Evolutionary conservation across 2,113 vertebrate species (phyloP), one percentile per base, ranked within the genome.

Genomic region (Empidonax traillii): DNA sequence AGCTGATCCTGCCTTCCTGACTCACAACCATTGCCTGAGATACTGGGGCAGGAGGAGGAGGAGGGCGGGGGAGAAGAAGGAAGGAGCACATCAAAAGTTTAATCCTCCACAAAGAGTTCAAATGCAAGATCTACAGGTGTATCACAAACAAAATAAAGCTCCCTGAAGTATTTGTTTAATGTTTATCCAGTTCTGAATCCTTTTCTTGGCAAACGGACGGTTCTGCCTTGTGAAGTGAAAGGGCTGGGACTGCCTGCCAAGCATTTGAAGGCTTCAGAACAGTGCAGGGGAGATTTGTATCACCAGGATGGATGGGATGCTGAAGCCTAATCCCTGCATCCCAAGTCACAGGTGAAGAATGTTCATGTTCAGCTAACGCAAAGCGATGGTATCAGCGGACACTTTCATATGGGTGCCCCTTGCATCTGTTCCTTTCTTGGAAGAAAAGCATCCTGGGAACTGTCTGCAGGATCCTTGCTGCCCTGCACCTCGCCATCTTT

Each of bases 91-190:
- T 94, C 75, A 82, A 59, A 96, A 89, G 65, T 94, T 80, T 94
- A 89, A 85, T 91, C 89, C 59, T 66, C 53, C 66, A 67, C 56
- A 55, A 52, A 55, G 62, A 44, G 65, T 72, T 91, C 80, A 93
- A 90, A 95, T 84, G 63, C 46, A 92, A 95, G 95, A 94, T 46
- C 84, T 68, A 39, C 87, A 96, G 90, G 73, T 81, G 65, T 83
- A 90, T 91, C 84, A 83, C 93, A 94, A 96, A 96, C 58, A 96
- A 96, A 97, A 80, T 75, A 75, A 78, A 94, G 49, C 79, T 96
- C 88, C 91, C 97, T 80, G 69, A 95, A 91, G 92, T 68, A 90
- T 93, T 96, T 95, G 51, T 96, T 96, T 97, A 63, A 96, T 97
- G 94, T 95, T 94, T 96, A 76, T 91, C 91, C 92, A 85, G 80